Evolutionary conservation across 1,140 invertebrate genomes (phyloP).

Genomic region (Drosophila jambulina): DNA sequence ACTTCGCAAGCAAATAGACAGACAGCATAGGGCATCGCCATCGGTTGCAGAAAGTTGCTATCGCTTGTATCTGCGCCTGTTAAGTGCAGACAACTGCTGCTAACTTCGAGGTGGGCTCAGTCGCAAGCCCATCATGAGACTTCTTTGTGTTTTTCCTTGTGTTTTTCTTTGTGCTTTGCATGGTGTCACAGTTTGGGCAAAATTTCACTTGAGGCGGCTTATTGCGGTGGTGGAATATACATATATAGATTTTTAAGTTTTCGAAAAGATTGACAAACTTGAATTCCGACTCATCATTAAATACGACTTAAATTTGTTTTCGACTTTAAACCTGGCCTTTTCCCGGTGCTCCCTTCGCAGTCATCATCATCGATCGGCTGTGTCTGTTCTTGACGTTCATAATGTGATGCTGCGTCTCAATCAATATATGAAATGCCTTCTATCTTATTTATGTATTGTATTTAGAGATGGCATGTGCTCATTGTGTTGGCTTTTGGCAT

Average conservation of each 20-base stretch:
- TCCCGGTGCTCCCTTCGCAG: background rate
- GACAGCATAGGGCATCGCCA: too few relatives aligned
- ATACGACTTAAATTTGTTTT: constrained; percentile 3
- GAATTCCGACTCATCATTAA: background rate
- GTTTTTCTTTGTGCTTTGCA: background rate
- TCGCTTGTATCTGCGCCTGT: background rate
- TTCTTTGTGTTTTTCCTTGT: background rate
- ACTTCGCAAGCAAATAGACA: background rate
- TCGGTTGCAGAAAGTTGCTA: background rate
- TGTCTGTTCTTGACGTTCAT: background rate
- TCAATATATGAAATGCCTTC: constrained; percentile 30
- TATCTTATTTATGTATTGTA: constrained; percentile 19
- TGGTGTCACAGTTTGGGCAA: background rate
- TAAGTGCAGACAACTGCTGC: background rate
- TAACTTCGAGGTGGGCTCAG: background rate
- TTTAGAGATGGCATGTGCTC: constrained; percentile 9
- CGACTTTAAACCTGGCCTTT: background rate
- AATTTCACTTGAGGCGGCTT: background rate
- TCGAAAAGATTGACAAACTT: background rate
- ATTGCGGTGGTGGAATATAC: background rate
- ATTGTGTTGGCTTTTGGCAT: constrained; percentile 36
- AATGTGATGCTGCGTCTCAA: constrained; percentile 33
- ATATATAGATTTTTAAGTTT: background rate
- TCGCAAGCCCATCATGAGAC: background rate
- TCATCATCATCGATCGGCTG: constrained; percentile 7